Base-by-base conservation (phyloP, 2,113 vertebrate species). In the Carassius gibelio region DNA sequence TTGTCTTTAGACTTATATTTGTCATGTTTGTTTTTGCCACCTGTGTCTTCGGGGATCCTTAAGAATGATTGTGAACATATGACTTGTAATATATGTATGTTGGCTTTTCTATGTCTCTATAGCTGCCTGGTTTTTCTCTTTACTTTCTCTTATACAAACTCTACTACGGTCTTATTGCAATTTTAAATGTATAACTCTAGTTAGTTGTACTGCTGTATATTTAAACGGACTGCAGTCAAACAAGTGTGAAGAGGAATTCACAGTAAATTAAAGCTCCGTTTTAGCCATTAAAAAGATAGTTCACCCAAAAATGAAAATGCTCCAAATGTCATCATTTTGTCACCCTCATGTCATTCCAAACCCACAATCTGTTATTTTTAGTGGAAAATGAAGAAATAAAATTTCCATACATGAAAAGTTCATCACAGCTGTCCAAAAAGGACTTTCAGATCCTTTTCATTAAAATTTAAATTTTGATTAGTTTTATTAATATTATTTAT, bases 91-190 rank as follows among this genome's bases (percentile, higher is more conserved):
- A 81, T 75, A 38, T 42, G 74, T 75, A 23, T 80, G 19, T 38
- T 87, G 81, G 78, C 82, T 86, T 87, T 85, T 86, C 86, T 90
- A 85, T 85, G 89, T 80, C 82, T 68, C 52, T 81, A 61, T 77
- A 78, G 88, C 90, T 88, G 89, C 90, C 88, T 81, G 75, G 84
- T 90, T 85, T 86, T 34, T 55, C 66, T 69, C 23, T 68, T 76
- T 59, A 15, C 50, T 45, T 8, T 76, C 26, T 72, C 10, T 77
- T 26, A 38, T 50, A 52, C 23, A 52, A 19, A 13, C 2, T 14
- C 23, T 50, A 75, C n/a, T 52, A 17, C 23, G 0, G 48, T 55
- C 23, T 30, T 6, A 30, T 55, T 55, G 15, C 23, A 76, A 48
- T 76, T 55, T 26, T 66, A 68, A 4, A 68, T 30, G 7, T 68